These are phyloP conservation scores for Xestia xanthographa DNA, from an alignment of 2,888 invertebrate species.

Conservation along the genomic window DNA sequence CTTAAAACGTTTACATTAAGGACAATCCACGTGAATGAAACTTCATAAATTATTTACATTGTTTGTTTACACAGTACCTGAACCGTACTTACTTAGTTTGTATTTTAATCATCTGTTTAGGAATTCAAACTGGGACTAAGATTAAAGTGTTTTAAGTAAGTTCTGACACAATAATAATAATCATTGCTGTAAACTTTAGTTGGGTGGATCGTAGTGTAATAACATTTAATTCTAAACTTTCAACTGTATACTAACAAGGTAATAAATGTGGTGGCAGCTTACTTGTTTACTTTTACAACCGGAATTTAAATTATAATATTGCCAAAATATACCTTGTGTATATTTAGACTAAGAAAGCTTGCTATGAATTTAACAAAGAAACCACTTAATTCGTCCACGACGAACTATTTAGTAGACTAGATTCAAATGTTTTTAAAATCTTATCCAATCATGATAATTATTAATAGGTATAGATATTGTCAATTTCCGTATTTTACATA, in stretches of 20 bases:
- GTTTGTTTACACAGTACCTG: slow-evolving; percentile 31
- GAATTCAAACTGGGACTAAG: slow-evolving; percentile 41
- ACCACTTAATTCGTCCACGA: not conserved
- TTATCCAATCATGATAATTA: no score
- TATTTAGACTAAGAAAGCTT: not conserved
- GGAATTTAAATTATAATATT: slow-evolving; percentile 6
- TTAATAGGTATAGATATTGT: no score
- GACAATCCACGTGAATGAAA: slow-evolving; percentile 21
- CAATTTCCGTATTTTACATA: no score
- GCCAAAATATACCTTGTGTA: not conserved
- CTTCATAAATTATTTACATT: slow-evolving; percentile 28
- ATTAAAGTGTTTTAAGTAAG: slow-evolving; percentile 51
- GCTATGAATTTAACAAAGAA: not conserved
- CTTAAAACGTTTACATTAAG: slow-evolving; percentile 26
- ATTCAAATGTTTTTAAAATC: not conserved
- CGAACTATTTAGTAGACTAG: not conserved
- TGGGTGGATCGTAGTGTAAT: slow-evolving; percentile 37
- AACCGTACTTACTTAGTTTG: slow-evolving; percentile 39
- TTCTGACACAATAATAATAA: slow-evolving; percentile 55
- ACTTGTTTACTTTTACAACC: slow-evolving; percentile 27
- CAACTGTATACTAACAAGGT: slow-evolving; percentile 27
- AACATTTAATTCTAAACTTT: slow-evolving; percentile 57
- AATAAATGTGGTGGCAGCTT: slow-evolving; percentile 25
- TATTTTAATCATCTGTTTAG: slow-evolving; percentile 51
- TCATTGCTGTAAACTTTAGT: slow-evolving; percentile 39